These are phyloP conservation scores for Ganaspis brasiliensis DNA, from an alignment of 2,888 invertebrate species.

Conservation along the genomic window DNA sequence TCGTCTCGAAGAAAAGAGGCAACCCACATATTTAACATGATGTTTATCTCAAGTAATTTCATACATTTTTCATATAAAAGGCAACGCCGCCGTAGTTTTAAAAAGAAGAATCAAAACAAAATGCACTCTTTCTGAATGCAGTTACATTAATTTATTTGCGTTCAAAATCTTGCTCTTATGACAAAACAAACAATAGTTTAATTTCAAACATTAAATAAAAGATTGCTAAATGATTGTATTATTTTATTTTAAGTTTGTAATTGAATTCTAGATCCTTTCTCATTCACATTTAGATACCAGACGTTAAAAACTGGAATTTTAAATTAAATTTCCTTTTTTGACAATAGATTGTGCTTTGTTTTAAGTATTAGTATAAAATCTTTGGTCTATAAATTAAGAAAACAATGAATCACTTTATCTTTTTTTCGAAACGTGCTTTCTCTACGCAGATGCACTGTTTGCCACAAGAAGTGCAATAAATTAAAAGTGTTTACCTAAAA, in stretches of 20 bases:
- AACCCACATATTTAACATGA: constrained; percentile 39
- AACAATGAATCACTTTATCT: constrained; percentile 37
- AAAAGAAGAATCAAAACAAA: constrained; percentile 27
- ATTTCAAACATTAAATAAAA: no score
- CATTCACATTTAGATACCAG: no score
- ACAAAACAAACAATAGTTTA: no score
- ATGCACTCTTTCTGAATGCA: constrained; percentile 16
- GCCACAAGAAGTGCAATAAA: constrained; percentile 48
- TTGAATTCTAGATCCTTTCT: no score
- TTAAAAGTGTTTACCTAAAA: constrained; percentile 58
- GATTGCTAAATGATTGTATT: no score
- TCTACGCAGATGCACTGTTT: constrained; percentile 27
- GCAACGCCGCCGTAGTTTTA: constrained; percentile 27
- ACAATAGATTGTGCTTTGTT: no score
- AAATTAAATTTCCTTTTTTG: no score
- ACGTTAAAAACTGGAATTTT: no score
- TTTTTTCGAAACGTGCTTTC: constrained; percentile 35
- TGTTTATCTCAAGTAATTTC: constrained; percentile 40
- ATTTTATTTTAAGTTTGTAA: no score
- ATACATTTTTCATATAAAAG: constrained; percentile 42
- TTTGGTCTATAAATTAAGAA: constrained; percentile 6
- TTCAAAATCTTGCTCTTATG: no score
- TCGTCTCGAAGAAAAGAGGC: constrained; percentile 32
- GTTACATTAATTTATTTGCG: neutral
- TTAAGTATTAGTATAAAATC: no score